Evolutionary conservation across 2,797 vertebrate genomes (phyloP).

Genomic region (Malurus leucopterus): DNA sequence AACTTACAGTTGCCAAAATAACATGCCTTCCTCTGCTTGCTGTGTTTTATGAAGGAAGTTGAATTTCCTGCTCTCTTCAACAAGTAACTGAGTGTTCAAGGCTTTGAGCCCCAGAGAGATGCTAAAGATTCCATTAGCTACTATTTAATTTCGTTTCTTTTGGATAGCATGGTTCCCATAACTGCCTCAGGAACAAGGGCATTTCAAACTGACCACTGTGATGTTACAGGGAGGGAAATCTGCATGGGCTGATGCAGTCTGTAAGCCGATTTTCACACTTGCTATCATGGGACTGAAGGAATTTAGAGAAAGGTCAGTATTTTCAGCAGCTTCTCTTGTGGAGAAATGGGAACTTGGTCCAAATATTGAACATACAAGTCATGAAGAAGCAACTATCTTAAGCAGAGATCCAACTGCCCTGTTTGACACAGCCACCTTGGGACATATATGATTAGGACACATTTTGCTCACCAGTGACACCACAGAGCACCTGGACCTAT

Average conservation of each 20-base stretch:
- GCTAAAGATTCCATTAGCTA: not conserved
- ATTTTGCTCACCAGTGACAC: not conserved
- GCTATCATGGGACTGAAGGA: not conserved
- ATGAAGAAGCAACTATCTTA: not conserved
- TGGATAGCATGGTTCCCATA: not conserved
- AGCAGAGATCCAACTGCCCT: not conserved
- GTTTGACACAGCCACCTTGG: not conserved
- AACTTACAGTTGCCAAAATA: not conserved
- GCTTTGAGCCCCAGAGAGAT: not conserved
- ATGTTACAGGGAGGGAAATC: not conserved
- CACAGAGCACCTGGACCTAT: not conserved
- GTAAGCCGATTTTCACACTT: not conserved
- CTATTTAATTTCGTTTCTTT: not conserved
- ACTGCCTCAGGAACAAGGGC: not conserved
- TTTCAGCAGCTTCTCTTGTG: not conserved
- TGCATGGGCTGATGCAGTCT: fast-evolving
- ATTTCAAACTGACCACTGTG: not conserved
- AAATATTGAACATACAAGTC: not conserved
- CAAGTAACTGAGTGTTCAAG: not conserved
- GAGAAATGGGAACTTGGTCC: not conserved
- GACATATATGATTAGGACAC: not conserved
- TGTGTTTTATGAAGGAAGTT: not conserved
- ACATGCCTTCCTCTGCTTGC: not conserved
- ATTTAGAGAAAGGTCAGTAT: not conserved
- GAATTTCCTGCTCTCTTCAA: not conserved